Evolutionary conservation across 2,113 vertebrate genomes (phyloP), one percentile per base, ranked within the genome.

Genomic region (Arothron firmamentum): DNA sequence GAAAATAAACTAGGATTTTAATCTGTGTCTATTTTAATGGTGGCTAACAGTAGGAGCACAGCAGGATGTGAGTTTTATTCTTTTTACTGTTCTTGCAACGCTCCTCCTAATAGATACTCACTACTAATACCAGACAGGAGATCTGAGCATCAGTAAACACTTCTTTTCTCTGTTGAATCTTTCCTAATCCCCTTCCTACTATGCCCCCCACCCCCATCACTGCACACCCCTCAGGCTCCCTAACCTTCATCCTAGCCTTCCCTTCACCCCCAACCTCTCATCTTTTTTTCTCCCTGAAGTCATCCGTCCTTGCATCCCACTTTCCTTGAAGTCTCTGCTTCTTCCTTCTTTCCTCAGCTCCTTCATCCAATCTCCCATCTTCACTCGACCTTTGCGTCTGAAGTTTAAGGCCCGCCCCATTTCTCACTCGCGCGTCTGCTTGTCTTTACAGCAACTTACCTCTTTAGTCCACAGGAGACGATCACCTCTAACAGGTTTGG

Each of bases 231-330:
- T 63, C 67, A 52, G 60, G 62, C 61, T 80, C 63, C 69, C 70
- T 63, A 59, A 59, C 72, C 65, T 67, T 67, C 60, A 63, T 60
- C 55, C 50, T 6, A 54, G 56, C 53, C 18, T 55, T 41, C 47
- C 41, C 46, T 65, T 75, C 55, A 69, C 59, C 66, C 62, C 56
- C 18, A 57, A 8, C 45, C 28, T 54, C 52, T 55, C 18, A 50
- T 49, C 55, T 46, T 19, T 34, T 52, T 76, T n/a, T 45, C 48
- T 42, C 20, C 45, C 45, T 28, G 43, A 23, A 55, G 48, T 61
- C 34, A 38, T 66, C 65, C 49, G 48, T 68, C 73, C 59, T 61
- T 59, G 72, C 38, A 75, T 66, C 67, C 23, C 48, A 47, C 56
- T 70, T 50, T 46, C 58, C 43, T 23, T 59, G 69, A 23, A 56